Evolutionary conservation across 2,113 vertebrate species (phyloP).

Genomic region (Panthera tigris): DNA sequence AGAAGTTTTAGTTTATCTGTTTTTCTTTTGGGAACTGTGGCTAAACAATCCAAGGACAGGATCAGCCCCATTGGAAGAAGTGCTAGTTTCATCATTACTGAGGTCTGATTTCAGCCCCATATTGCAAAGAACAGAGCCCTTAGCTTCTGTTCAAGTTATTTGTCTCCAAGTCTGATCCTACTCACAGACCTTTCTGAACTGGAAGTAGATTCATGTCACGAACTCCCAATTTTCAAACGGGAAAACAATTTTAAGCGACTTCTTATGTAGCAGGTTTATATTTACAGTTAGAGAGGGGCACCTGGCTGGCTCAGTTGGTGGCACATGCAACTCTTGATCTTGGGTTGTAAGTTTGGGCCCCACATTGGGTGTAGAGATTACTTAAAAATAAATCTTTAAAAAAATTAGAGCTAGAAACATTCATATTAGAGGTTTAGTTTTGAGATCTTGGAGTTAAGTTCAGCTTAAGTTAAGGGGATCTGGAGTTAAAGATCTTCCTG

Average conservation of each 20-base stretch:
- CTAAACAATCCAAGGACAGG: background rate
- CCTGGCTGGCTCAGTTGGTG: too few species aligned
- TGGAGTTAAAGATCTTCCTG: background rate
- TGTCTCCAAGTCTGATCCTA: background rate
- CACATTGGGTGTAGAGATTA: too few species aligned
- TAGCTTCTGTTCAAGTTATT: background rate
- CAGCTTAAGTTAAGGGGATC: background rate
- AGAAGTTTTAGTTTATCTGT: background rate
- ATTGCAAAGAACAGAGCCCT: background rate
- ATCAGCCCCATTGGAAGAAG: background rate
- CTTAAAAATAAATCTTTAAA: too few species aligned
- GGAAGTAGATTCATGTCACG: background rate
- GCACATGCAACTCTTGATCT: too few species aligned
- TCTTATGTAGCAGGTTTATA: background rate
- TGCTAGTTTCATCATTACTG: background rate
- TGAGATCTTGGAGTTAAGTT: background rate
- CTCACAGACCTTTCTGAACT: background rate
- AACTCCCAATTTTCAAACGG: background rate
- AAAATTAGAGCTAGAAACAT: background rate
- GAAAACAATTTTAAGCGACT: background rate
- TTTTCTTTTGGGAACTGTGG: background rate
- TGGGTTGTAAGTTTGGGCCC: too few species aligned
- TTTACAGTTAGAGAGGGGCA: background rate
- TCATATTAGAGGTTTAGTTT: background rate
- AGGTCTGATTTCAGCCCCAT: background rate